Conservation (phyloP, 2,113 vertebrate genomes). For the Cardinalis cardinalis region DNA sequence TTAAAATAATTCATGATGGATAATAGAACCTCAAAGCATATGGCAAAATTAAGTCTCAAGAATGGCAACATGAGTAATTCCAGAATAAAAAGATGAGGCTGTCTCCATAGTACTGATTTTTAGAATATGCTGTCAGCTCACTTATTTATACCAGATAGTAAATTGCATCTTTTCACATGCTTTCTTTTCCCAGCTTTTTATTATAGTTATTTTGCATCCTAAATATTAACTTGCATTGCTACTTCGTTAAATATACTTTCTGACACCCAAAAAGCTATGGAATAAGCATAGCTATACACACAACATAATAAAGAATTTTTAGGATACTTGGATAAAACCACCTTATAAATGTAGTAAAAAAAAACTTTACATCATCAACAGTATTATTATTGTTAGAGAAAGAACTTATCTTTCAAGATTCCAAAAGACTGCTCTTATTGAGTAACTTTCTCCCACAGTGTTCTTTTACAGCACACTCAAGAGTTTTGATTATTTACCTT, state of each 20-base stretch:
- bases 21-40: background rate
- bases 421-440: background rate
- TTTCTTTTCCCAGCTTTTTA: background rate
- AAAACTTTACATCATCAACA: background rate
- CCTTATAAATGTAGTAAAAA: background rate
- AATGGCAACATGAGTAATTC: constrained; percentile 12
- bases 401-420: background rate
- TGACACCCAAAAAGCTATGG: background rate
- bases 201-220: background rate
- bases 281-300: background rate
- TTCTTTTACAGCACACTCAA: background rate
- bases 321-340: background rate
- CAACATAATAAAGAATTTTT: background rate
- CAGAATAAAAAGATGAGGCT: constrained; percentile 9
- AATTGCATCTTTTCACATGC: background rate
- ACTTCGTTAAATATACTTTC: background rate
- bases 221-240: background rate
- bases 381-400: background rate
- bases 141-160: constrained; percentile 11
- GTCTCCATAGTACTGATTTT: background rate
- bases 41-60: constrained; percentile 28
- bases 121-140: background rate
- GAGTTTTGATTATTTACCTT: background rate
- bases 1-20: constrained; percentile 11
- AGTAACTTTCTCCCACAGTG: background rate